Evolutionary conservation across 30 jellyfish, hydroid and myxozoan species (phyloP).

Genomic region (Mastigias papua): DNA sequence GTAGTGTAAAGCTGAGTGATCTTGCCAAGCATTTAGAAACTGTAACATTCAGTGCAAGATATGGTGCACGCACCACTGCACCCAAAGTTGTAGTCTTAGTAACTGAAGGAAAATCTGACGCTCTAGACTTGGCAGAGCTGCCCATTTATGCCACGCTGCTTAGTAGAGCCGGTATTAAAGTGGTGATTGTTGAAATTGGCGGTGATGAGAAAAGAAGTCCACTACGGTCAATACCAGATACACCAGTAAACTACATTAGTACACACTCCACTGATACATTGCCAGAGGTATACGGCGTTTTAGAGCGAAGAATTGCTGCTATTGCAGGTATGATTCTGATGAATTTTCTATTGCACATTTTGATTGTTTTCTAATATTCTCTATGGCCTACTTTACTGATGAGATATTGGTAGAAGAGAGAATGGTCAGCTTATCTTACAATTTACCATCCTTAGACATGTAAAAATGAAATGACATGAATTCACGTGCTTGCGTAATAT

Average conservation of each 20-base stretch:
- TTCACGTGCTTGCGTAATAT: too few species aligned
- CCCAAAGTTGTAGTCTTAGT: slow-evolving; percentile 74
- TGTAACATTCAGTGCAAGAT: slow-evolving; percentile 33
- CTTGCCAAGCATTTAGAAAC: slow-evolving; percentile 18
- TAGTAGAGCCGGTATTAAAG: slow-evolving; percentile 49
- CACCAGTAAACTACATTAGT: slow-evolving; percentile 30
- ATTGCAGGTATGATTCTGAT: slow-evolving; percentile 28
- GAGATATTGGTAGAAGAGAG: too few species aligned
- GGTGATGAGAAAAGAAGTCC: slow-evolving; percentile 5
- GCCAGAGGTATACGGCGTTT: slow-evolving; percentile 65
- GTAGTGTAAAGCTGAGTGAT: neutral
- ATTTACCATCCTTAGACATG: too few species aligned
- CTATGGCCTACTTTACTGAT: too few species aligned
- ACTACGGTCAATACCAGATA: slow-evolving; percentile 33
- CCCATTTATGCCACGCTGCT: slow-evolving; percentile 53
- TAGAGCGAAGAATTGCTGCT: slow-evolving; percentile 59
- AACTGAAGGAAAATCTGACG: slow-evolving; percentile 42
- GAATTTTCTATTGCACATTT: too few species aligned
- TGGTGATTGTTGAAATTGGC: slow-evolving; percentile 58
- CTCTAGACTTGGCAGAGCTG: slow-evolving; percentile 25
- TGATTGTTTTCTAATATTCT: too few species aligned
- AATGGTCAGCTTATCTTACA: too few species aligned
- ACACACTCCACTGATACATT: slow-evolving; percentile 16
- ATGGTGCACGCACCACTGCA: slow-evolving; percentile 73
- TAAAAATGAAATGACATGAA: too few species aligned